These are phyloP conservation scores for Melanotaenia boesemani DNA, from an alignment of 2,797 vertebrate genomes.

Conservation along the genomic window DNA sequence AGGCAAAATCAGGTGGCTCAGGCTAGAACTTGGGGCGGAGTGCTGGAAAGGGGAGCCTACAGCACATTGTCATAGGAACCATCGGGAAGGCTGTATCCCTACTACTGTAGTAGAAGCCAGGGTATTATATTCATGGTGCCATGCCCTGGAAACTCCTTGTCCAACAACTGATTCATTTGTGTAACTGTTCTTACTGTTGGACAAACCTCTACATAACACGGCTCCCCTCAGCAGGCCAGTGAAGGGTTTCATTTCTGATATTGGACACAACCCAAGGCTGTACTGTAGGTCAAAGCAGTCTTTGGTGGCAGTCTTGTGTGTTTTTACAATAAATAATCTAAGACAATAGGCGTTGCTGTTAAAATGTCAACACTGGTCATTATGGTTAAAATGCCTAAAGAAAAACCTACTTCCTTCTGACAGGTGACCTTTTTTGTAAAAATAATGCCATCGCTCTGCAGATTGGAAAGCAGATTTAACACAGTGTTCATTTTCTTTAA, in stretches of 20 bases:
- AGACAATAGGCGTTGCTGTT: background rate
- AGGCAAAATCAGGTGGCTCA: no score
- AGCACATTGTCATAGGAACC: no score
- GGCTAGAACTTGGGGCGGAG: no score
- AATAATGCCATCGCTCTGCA: background rate
- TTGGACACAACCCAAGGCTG: conserved; percentile 10
- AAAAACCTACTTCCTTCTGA: conserved; percentile 1
- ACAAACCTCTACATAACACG: background rate
- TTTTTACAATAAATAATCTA: background rate
- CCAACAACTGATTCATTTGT: no score
- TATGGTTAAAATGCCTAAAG: conserved; percentile 2
- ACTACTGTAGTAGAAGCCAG: no score
- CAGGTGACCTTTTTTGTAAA: background rate
- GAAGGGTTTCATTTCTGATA: background rate
- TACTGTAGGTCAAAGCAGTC: conserved; percentile 1
- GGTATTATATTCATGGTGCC: no score
- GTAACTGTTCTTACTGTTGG: no score
- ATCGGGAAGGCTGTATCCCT: no score
- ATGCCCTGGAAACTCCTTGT: no score
- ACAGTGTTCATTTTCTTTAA: conserved; percentile 4
- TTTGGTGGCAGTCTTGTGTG: conserved; percentile 9
- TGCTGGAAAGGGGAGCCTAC: no score
- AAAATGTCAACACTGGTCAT: conserved; percentile 9
- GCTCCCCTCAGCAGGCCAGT: background rate
- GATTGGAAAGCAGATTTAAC: conserved; percentile 1